phyloP scores from a whole-genome alignment of 35 echinoderm and acorn worm species.

The Amphiura filiformis region DNA sequence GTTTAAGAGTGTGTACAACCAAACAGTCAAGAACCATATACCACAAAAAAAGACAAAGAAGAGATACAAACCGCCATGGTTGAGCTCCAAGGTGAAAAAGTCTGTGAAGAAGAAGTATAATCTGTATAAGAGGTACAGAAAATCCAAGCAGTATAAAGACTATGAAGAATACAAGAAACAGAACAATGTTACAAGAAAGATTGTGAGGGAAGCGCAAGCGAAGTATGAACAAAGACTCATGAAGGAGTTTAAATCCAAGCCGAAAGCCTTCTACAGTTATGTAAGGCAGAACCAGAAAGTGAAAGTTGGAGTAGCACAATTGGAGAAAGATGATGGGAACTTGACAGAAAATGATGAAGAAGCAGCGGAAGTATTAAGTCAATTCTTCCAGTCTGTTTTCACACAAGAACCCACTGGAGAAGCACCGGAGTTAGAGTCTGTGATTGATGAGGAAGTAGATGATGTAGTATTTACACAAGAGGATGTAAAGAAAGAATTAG shows the following conservation, averaged over 20 bases:
- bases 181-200: background rate
- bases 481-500: conserved; percentile 8
- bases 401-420: conserved; percentile 14
- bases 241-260: background rate
- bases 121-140: conserved; percentile 20
- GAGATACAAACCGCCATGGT: background rate
- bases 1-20: background rate
- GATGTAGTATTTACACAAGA: conserved; percentile 6
- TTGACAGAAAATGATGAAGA: background rate
- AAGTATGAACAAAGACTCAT: background rate
- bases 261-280: conserved; percentile 27
- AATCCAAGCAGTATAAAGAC: background rate
- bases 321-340: background rate
- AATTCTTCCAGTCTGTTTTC: conserved; percentile 26
- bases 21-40: background rate
- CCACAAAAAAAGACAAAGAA: background rate
- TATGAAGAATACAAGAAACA: background rate
- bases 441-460: background rate
- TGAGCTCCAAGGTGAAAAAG: conserved; percentile 12
- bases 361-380: conserved; percentile 5
- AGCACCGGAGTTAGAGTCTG: background rate
- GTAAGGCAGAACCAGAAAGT: conserved; percentile 24
- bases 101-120: background rate
- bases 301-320: background rate
- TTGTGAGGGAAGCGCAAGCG: conserved; percentile 10